A percentile compares a stretch with the other conserved stretches of the same genome.
Conservation (phyloP, 2,113 vertebrate genomes). For the Anhinga rufa region DNA sequence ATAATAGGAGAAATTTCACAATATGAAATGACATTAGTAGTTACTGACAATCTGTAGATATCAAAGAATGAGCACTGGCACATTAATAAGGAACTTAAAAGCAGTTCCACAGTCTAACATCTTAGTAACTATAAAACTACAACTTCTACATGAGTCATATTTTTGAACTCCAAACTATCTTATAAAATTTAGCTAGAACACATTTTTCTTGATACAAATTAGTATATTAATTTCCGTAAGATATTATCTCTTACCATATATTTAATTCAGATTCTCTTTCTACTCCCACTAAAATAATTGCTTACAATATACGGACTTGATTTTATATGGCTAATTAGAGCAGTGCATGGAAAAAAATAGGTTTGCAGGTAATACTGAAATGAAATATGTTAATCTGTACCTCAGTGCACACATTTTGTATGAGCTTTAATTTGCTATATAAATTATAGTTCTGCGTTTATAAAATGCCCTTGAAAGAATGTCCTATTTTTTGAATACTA, state of each 20-base stretch:
- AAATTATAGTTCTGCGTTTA: constrained; percentile 76
- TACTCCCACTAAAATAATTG: constrained; percentile 77
- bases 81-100: constrained; percentile 61
- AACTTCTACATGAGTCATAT: constrained; percentile 58
- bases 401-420: constrained; percentile 76
- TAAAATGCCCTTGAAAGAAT: constrained; percentile 76
- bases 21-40: constrained; percentile 26
- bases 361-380: constrained; percentile 83
- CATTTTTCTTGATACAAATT: constrained; percentile 73
- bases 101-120: constrained; percentile 54
- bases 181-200: constrained; percentile 65
- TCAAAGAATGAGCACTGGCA: constrained; percentile 57
- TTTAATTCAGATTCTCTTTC: constrained; percentile 76
- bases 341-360: constrained; percentile 73
- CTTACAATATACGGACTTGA: constrained; percentile 73
- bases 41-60: constrained; percentile 60
- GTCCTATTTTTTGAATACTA: constrained; percentile 72
- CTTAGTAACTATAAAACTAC: constrained; percentile 64
- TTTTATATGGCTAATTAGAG: constrained; percentile 83
- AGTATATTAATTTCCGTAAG: constrained; percentile 77
- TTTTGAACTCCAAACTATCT: constrained; percentile 65
- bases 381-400: constrained; percentile 85
- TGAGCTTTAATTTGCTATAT: constrained; percentile 81
- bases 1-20: constrained; percentile 51
- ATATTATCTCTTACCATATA: constrained; percentile 75